Evolutionary conservation across 2,113 vertebrate species (phyloP).

Genomic region (Dermatemys mawii): DNA sequence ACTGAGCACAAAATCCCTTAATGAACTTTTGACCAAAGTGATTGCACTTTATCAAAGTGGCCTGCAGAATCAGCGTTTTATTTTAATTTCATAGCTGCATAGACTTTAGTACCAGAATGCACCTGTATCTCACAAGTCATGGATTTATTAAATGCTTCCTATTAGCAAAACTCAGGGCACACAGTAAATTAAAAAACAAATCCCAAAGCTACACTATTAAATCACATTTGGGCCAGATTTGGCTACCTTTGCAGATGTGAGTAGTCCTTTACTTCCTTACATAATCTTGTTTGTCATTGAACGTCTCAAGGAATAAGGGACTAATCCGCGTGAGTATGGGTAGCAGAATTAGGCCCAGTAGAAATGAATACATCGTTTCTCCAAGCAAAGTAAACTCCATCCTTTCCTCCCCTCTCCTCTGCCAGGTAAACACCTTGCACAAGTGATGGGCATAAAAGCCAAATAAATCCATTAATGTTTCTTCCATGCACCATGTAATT

Average conservation of each 20-base stretch:
- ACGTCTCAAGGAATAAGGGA: too few relatives aligned
- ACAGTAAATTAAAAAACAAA: background rate
- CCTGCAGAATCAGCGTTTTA: background rate
- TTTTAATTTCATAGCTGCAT: background rate
- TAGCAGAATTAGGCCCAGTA: background rate
- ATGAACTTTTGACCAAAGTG: background rate
- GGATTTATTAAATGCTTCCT: background rate
- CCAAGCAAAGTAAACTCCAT: background rate
- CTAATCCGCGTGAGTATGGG: background rate
- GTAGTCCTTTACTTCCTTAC: background rate
- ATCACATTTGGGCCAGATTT: too few relatives aligned
- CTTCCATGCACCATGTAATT: background rate
- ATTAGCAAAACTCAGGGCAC: background rate
- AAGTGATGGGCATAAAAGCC: background rate
- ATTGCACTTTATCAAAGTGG: background rate
- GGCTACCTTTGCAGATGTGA: background rate
- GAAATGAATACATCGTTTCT: background rate
- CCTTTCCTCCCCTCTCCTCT: background rate
- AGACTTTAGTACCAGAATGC: background rate
- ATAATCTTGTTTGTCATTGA: background rate
- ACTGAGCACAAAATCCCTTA: background rate
- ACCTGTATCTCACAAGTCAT: background rate
- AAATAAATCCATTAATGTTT: conserved; percentile 29
- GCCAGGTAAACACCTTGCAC: background rate
- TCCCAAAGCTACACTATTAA: too few relatives aligned